Percentiles rank a stretch among this genome's conserved stretches.
phyloP scores from a whole-genome alignment of 92 coral and sea anemone species.

The Umimayanthus chanpuru region DNA sequence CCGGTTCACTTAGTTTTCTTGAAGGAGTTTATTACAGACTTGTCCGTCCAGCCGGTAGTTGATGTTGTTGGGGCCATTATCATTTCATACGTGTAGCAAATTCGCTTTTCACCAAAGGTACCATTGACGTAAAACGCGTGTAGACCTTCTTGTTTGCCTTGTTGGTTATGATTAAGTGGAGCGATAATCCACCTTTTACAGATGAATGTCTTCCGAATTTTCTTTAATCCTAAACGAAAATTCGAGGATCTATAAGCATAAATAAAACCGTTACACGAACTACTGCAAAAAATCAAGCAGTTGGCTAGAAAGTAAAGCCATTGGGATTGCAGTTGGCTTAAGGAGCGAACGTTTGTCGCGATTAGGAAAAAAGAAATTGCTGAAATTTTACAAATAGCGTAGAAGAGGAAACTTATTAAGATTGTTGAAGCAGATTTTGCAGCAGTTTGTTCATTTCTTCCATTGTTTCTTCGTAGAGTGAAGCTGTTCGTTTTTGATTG shows the following conservation, averaged over 20 bases:
- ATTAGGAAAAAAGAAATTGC: background rate
- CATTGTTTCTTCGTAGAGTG: background rate
- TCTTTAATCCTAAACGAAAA: background rate
- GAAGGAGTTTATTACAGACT: no score
- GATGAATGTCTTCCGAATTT: background rate
- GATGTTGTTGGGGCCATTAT: no score
- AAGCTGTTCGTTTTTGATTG: background rate
- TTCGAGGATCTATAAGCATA: background rate
- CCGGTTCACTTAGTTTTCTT: no score
- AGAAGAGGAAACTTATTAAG: background rate
- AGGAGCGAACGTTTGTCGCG: background rate
- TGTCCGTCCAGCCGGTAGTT: no score
- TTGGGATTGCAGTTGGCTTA: background rate
- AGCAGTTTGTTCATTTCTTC: background rate
- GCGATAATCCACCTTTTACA: background rate
- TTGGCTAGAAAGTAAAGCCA: background rate
- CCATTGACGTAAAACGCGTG: background rate
- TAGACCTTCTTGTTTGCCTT: background rate
- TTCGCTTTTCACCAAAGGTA: background rate
- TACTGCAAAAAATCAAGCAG: background rate
- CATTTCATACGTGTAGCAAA: background rate
- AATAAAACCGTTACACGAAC: background rate
- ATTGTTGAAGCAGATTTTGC: background rate
- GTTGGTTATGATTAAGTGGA: background rate
- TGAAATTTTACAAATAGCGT: background rate